Conservation (phyloP, 2,888 invertebrate genomes). For the Chrysolina americana region DNA sequence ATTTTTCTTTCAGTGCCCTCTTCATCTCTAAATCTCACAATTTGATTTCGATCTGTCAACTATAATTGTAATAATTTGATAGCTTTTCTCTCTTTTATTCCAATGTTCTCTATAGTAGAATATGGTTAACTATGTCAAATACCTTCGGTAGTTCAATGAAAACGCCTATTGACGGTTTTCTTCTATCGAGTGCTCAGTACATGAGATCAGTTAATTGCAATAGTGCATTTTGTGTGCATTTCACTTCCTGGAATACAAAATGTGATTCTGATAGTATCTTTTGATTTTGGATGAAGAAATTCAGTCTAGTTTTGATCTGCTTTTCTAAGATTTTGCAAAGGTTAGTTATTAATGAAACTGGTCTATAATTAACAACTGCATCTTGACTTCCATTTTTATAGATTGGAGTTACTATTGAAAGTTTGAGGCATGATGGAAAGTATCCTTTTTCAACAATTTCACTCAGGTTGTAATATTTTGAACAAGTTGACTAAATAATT, state of each 20-base stretch:
- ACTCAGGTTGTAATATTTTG: too few relatives aligned
- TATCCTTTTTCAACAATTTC: neutral
- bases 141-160: neutral
- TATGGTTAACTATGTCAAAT: neutral
- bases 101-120: neutral
- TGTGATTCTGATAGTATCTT: conserved; percentile 6
- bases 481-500: too few relatives aligned
- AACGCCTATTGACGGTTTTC: conserved; percentile 10
- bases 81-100: conserved; percentile 11
- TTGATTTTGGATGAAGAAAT: conserved; percentile 15
- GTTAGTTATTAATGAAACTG: conserved; percentile 22
- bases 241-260: conserved; percentile 14
- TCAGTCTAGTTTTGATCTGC: conserved; percentile 1
- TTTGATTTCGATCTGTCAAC: neutral
- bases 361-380: conserved; percentile 1
- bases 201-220: neutral
- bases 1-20: neutral
- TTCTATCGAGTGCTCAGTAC: conserved; percentile 6
- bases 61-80: neutral
- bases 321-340: conserved; percentile 29
- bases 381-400: neutral
- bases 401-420: neutral
- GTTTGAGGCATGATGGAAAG: neutral
- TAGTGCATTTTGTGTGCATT: conserved; percentile 10
- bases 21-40: too few relatives aligned